Base-by-base conservation (phyloP, 2,888 invertebrate genomes). In the Adela reaumurella region DNA sequence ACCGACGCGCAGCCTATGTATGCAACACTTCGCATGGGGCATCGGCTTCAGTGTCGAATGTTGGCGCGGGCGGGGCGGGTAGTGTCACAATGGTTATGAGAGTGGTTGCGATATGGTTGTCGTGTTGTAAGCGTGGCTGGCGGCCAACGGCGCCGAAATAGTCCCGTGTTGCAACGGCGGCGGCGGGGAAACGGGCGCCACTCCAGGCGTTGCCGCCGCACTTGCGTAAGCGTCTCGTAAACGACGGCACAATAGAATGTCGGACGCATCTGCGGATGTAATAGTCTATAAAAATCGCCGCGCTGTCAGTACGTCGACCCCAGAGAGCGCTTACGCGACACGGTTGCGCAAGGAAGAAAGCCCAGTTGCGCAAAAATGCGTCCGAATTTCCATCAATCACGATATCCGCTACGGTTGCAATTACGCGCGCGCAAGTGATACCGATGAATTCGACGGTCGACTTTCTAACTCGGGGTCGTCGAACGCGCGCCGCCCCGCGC, bases 401-500 rank as follows among this genome's bases (percentile, higher is more conserved):
- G 65, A 69, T 64, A 65, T 69, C 70, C 67, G 71, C 8, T 14
- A 70, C 71, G 61, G 67, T 69, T 68, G 74, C 76, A 76, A 74
- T 77, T 73, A 72, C 72, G 74, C 70, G 62, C 65, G 61, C 55
- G 63, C 66, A 43, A 50, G 68, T 68, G 72, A 74, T 76, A 77
- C 76, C 76, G 77, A 35, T 14, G 35, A 43, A 17, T 17, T 16
- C 43, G 43, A n/a, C 42, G 76, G 71, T 70, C 70, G 76, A 76
- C 78, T 78, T 78, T 78, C 78, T 78, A 77, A 71, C 74, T 67
- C 69, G 77, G 70, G 74, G 78, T 74, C 77, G 76, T 71, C 70
- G 76, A 68, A 77, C 74, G 69, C 68, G 53, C 65, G 62, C 64
- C 63, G 61, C 41, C 11, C 35, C 35, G 35, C 35, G 35, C 6